These are phyloP conservation scores for Protodeltote pygarga DNA, from an alignment of 2,888 invertebrate species.

Conservation along the genomic window DNA sequence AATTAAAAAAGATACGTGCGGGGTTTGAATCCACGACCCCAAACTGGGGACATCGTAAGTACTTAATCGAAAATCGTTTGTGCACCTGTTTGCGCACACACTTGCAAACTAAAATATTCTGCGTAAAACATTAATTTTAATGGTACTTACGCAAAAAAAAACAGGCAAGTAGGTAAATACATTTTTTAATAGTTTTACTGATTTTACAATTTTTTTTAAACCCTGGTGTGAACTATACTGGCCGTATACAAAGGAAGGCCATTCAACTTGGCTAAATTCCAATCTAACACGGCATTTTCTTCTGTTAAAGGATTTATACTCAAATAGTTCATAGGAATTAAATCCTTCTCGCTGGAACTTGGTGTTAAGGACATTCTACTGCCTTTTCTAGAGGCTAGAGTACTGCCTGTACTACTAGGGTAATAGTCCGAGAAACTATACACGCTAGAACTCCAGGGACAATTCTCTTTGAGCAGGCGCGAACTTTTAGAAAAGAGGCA, in stretches of 20 bases:
- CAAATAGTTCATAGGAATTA: conserved; percentile 40
- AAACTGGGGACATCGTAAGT: too few species aligned
- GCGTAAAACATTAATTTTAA: conserved; percentile 10
- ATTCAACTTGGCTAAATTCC: conserved; percentile 37
- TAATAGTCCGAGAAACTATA: conserved; percentile 55
- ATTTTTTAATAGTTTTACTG: conserved; percentile 60
- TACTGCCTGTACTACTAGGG: conserved; percentile 56
- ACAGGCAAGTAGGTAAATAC: conserved; percentile 58
- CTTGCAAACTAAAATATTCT: too few species aligned
- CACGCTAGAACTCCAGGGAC: conserved; percentile 60
- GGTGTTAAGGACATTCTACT: conserved; percentile 34
- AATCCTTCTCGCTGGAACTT: conserved; percentile 1
- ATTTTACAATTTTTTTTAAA: conserved; percentile 56
- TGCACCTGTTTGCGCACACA: too few species aligned
- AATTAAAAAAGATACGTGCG: too few species aligned
- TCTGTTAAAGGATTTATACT: neutral
- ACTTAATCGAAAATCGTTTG: too few species aligned
- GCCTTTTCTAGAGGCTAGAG: conserved; percentile 41
- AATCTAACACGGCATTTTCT: conserved; percentile 33
- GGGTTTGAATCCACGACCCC: too few species aligned
- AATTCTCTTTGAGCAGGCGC: conserved; percentile 40
- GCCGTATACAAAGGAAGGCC: conserved; percentile 9
- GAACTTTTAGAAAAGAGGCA: conserved; percentile 21
- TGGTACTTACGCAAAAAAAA: conserved; percentile 46
- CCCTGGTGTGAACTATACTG: conserved; percentile 11